Conservation (phyloP, 1,140 invertebrate genomes). For the Bombus sibiricus region DNA sequence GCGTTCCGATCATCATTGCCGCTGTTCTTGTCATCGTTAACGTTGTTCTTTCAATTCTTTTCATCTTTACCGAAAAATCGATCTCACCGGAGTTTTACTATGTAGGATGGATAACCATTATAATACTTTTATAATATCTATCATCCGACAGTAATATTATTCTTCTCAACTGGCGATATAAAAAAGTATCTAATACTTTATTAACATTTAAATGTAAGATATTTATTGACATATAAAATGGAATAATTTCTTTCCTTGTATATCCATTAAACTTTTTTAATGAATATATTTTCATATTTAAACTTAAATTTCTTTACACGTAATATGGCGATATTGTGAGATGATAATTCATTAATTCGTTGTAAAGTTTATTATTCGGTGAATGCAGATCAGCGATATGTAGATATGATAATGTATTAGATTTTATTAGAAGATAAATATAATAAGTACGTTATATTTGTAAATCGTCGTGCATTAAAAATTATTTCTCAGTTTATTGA, state of each 20-base stretch:
- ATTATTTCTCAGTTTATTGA: too few species aligned
- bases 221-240: not conserved
- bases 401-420: too few species aligned
- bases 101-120: not conserved
- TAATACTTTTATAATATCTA: conserved; percentile 59
- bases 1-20: conserved; percentile 46
- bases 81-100: conserved; percentile 36
- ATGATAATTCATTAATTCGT: not conserved
- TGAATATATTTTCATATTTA: not conserved
- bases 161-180: not conserved
- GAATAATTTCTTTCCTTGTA: not conserved
- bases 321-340: too few species aligned
- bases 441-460: too few species aligned
- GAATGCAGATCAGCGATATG: too few species aligned
- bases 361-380: not conserved
- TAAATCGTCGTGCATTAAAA: too few species aligned
- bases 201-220: not conserved
- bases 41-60: not conserved
- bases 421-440: too few species aligned
- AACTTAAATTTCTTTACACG: not conserved
- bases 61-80: conserved; percentile 14
- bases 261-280: not conserved
- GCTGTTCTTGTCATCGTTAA: conserved; percentile 43
- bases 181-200: not conserved
- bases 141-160: conserved; percentile 49